Base-by-base conservation (phyloP, 2,113 vertebrate genomes). In the Piaya cayana region DNA sequence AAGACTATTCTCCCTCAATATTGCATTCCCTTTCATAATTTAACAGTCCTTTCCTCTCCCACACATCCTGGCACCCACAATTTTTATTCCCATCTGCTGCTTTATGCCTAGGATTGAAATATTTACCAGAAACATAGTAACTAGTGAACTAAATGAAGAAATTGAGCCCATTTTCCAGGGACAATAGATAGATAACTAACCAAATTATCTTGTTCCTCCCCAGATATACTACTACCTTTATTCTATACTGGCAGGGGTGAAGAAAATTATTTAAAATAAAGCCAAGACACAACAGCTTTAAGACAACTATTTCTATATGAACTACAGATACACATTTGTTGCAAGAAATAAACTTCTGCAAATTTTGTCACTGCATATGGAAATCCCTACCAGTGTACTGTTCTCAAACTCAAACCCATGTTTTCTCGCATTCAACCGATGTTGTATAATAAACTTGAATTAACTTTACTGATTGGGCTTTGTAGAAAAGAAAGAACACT, bases 101-200 rank as follows among this genome's bases (percentile, higher is more conserved):
- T 97, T 96, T 96, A 94, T 96, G 95, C 94, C 92, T 92, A 83
- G 93, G 80, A 95, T 83, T 96, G 94, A 96, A 97, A 97, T 93
- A 95, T 95, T 96, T 97, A 96, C 94, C 92, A 97, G 95, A 96
- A 97, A 94, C 95, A 95, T 88, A 95, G 92, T 91, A 95, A 97
- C 90, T 95, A 96, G 94, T 92, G 95, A 96, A 95, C 92, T 94
- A 96, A 97, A 96, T 95, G 95, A 96, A 96, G 85, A 90, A 92
- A 94, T 90, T 68, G 82, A 94, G 90, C 95, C 94, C 94, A 86
- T 94, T 95, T 96, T 86, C 85, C 63, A 93, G 75, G 63, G 71
- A 95, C 71, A 95, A 88, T 94, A 93, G 37, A 71, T 27, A 86
- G 79, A 68, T 6, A 91, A 59, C 67, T 90, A 94, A 92, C 67